Base-by-base conservation (phyloP, 2,113 vertebrate species). In the Shinisaurus crocodilurus region DNA sequence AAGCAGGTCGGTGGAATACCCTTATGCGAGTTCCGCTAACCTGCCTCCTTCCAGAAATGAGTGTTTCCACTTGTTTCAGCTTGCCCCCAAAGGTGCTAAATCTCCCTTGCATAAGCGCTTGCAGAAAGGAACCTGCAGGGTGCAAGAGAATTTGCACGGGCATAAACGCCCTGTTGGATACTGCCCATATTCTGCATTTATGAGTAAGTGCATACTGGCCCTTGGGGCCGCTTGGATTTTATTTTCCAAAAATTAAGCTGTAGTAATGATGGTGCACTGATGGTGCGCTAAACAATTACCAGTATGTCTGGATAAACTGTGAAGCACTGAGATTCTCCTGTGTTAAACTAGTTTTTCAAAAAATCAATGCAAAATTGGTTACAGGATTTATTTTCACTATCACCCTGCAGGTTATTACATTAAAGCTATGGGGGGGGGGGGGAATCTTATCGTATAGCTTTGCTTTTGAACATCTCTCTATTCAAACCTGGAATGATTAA, bases 241-340 rank as follows among this genome's bases (percentile, higher is more conserved):
- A 80, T n/a, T 40, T 63, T 67, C 25, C 87, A 50, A 81, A 94
- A 92, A 90, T 85, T 77, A 91, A 91, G 67, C 6, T 69, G 80
- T n/a, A 12, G 54, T 54, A 54, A 54, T 6, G 54, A 54, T 54
- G 54, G 54, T 88, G 65, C 91, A 29, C 25, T 6, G 54, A 54
- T 54, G 54, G 54, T 88, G 65, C 91, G 34, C 25, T 54, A 92
- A 79, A 1, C 1, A 48, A 43, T 80, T 92, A n/a, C n/a, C n/a
- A n/a, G n/a, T n/a, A 54, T 1, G 40, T 88, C 79, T 83, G 72
- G 85, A 50, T 88, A 89, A 65, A 32, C 16, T 92, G n/a, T 86
- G 43, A 92, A n/a, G 81, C 86, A 77, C 76, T 48, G 34, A 34
- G 5, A 0, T 43, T 82, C 25, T 69, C 45, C 6, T 3, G 86